A percentile compares a stretch with the other conserved stretches of the same genome.
These are phyloP conservation scores for Chelmon rostratus DNA, from an alignment of 2,797 vertebrate species.

Conservation along the genomic window DNA sequence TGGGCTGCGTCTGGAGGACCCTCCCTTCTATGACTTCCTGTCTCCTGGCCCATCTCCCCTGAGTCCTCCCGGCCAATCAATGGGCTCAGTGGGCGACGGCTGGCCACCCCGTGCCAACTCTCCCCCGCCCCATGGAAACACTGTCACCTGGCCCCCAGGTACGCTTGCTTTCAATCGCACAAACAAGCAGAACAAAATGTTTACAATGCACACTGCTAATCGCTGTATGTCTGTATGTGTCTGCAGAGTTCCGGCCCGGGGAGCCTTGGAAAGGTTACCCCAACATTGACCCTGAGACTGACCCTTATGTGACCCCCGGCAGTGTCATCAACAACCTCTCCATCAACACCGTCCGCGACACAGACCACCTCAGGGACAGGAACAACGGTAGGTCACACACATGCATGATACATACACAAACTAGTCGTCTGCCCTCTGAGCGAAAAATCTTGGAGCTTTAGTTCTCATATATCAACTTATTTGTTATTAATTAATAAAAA, in stretches of 20 bases:
- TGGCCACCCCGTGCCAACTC: conserved; percentile 99
- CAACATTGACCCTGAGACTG: conserved; percentile 99
- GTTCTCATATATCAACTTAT: background rate
- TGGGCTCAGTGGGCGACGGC: conserved; percentile 95
- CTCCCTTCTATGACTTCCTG: conserved; percentile 97
- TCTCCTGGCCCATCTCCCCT: conserved; percentile 94
- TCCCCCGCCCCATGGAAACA: conserved; percentile 96
- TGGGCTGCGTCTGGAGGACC: conserved; percentile 97
- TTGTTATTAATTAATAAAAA: background rate
- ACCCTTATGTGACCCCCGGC: conserved; percentile 99
- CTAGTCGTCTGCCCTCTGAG: no score
- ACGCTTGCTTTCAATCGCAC: conserved; percentile 10
- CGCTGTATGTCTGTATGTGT: background rate
- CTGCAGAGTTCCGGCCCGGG: conserved; percentile 96
- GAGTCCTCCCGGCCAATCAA: conserved; percentile 92
- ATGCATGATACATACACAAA: background rate
- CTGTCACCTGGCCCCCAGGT: conserved; percentile 99
- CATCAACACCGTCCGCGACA: conserved; percentile 99
- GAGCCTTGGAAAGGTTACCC: conserved; percentile 99
- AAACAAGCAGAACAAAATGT: background rate
- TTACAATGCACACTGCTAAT: conserved; percentile 10
- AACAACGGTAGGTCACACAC: conserved; percentile 90
- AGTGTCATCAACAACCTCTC: conserved; percentile 99
- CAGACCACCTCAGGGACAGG: conserved; percentile 99
- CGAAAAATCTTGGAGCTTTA: no score